Conservation (phyloP, 2,888 invertebrate species). For the Drosophila buzzatii region DNA sequence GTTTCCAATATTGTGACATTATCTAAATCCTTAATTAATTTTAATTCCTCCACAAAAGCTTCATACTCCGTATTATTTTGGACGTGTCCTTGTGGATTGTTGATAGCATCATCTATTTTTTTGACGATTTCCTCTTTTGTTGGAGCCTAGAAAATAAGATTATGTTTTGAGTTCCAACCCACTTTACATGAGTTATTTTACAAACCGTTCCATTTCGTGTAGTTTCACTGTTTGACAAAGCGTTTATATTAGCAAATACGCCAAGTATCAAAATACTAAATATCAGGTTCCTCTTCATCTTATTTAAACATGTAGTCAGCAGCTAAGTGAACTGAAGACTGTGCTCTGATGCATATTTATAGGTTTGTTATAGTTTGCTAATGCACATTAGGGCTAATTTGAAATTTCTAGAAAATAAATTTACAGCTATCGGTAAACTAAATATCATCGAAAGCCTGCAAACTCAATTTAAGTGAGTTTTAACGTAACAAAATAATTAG, state of each 20-base stretch:
- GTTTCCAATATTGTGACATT: too few relatives aligned
- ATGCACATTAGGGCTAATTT: background rate
- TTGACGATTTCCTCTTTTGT: too few relatives aligned
- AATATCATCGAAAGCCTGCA: too few relatives aligned
- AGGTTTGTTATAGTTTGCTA: background rate
- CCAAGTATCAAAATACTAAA: background rate
- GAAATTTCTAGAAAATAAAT: background rate
- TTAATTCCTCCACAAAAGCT: background rate
- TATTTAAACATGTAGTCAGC: background rate
- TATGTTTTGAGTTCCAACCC: background rate
- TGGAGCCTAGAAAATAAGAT: background rate
- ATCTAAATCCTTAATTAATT: background rate
- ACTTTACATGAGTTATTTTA: background rate
- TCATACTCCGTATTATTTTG: constrained; percentile 9
- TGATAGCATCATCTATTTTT: background rate
- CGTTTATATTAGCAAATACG: background rate
- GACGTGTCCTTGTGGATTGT: background rate
- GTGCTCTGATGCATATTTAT: background rate
- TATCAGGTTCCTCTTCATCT: background rate
- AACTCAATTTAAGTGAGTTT: too few relatives aligned
- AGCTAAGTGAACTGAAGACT: background rate
- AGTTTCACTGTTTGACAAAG: too few relatives aligned
- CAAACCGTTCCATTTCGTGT: background rate
- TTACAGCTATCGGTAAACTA: background rate
- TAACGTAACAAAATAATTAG: too few relatives aligned